A percentile compares a stretch with the other conserved stretches of the same genome.
Evolutionary conservation across 2,888 invertebrate species (phyloP).

Genomic region (Kryphioiulus occultus): DNA sequence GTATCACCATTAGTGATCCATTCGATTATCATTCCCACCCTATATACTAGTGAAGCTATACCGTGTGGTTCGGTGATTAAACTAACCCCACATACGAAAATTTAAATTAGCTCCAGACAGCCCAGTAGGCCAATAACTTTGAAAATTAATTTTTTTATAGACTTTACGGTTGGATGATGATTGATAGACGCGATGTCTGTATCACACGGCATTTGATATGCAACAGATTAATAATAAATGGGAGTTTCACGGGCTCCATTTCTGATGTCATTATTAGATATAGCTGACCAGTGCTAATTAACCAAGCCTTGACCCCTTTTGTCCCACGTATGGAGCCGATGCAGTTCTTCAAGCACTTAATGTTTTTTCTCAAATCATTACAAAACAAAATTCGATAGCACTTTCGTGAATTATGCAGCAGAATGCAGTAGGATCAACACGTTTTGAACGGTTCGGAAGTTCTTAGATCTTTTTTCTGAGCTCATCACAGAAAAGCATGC

Average conservation of each 20-base stretch:
- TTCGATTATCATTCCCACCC: neutral
- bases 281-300: neutral
- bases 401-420: too few species aligned
- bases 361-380: neutral
- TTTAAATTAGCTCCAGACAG: neutral
- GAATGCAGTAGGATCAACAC: neutral
- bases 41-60: too few species aligned
- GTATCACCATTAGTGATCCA: neutral
- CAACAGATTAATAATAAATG: slow-evolving; percentile 23
- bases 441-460: neutral
- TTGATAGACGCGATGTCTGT: neutral
- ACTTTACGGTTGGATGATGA: neutral
- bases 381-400: neutral
- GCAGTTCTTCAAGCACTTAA: neutral
- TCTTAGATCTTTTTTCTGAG: neutral
- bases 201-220: neutral
- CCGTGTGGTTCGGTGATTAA: neutral
- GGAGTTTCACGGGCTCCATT: neutral
- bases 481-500: neutral
- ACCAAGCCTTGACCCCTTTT: neutral
- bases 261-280: neutral
- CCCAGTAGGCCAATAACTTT: neutral
- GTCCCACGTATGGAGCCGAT: neutral
- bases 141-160: neutral
- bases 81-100: neutral